phyloP scores from a whole-genome alignment of 2,888 invertebrate genomes.

The Eupithecia subfuscata region DNA sequence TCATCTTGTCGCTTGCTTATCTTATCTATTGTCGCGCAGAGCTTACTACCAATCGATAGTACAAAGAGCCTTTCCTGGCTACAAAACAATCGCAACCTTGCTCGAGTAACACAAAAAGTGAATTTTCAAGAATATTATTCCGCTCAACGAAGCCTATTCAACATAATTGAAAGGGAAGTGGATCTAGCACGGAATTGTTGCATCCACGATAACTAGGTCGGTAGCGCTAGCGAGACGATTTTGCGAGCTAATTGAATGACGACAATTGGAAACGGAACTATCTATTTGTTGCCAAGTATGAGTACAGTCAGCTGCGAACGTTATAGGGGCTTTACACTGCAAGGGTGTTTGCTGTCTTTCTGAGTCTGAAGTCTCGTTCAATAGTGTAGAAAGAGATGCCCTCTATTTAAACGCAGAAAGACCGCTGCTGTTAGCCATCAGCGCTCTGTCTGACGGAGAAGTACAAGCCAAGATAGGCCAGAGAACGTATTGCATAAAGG shows the following conservation, averaged over 20 bases:
- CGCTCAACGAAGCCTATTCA: background rate
- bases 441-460: no score
- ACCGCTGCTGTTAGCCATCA: no score
- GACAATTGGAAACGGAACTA: slow-evolving; percentile 19
- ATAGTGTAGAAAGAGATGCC: no score
- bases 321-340: no score
- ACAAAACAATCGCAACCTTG: background rate
- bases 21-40: background rate
- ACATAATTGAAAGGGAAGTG: background rate
- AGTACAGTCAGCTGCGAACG: background rate
- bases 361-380: no score
- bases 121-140: background rate
- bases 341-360: no score
- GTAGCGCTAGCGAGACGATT: slow-evolving; percentile 18
- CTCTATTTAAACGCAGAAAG: no score
- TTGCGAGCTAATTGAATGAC: slow-evolving; percentile 28
- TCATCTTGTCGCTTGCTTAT: background rate
- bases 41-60: background rate
- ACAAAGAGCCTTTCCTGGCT: background rate
- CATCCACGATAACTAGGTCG: slow-evolving; percentile 24
- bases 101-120: background rate
- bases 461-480: no score
- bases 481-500: no score
- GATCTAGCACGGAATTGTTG: slow-evolving; percentile 11
- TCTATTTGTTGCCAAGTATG: slow-evolving; percentile 22